phyloP scores from a whole-genome alignment of 2,797 vertebrate species.

The Microtus obscurus region DNA sequence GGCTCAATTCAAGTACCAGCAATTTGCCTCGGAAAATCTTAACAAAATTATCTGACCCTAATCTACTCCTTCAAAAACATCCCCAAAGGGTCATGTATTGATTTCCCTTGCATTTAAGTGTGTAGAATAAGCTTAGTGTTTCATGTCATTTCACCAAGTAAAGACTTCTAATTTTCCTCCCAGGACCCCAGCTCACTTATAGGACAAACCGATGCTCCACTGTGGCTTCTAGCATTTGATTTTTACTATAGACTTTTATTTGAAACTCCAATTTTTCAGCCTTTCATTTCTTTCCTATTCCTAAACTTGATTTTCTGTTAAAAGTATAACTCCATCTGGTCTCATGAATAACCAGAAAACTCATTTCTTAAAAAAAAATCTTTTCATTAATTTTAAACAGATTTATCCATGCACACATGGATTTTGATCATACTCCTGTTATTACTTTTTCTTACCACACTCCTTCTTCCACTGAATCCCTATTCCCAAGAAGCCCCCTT shows the following conservation, averaged over 20 bases:
- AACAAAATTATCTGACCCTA: constrained; percentile 20
- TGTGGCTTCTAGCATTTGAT: background rate
- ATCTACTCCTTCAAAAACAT: background rate
- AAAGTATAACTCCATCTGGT: background rate
- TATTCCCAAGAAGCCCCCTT: background rate
- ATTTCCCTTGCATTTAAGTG: constrained; percentile 27
- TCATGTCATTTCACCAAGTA: constrained; percentile 32
- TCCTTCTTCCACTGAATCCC: background rate
- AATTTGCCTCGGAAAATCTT: constrained; percentile 32
- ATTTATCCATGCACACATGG: background rate
- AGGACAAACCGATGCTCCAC: background rate
- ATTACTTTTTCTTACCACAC: background rate
- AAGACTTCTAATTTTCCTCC: constrained; percentile 3
- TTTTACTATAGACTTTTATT: background rate
- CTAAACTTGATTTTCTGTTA: background rate
- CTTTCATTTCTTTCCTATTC: background rate
- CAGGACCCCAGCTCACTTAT: background rate
- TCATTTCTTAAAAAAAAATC: background rate
- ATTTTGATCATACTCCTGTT: background rate
- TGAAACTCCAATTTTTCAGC: background rate
- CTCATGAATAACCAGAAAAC: background rate
- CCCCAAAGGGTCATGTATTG: background rate
- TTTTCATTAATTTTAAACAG: background rate
- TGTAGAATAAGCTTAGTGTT: constrained; percentile 30
- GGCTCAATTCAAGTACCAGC: constrained; percentile 21